phyloP scores from a whole-genome alignment of 2,888 invertebrate species.

The Scelioninae gen. 1 region DNA sequence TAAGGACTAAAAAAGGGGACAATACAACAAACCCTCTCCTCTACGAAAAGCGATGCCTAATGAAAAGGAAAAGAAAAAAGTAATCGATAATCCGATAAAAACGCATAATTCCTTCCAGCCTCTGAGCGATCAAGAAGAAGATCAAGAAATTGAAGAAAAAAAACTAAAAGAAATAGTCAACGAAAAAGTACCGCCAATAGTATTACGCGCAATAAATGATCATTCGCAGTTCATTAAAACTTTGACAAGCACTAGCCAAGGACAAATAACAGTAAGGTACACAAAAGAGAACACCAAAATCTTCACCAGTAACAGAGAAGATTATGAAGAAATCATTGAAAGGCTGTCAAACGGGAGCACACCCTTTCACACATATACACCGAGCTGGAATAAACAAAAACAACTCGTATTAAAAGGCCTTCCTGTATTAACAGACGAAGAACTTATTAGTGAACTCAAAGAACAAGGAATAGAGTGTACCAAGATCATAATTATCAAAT shows the following conservation, averaged over 20 bases:
- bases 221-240: not conserved
- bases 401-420: conserved; percentile 32
- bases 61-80: too few relatives aligned
- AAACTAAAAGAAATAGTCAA: too few relatives aligned
- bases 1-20: too few relatives aligned
- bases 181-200: not conserved
- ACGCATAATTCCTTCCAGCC: too few relatives aligned
- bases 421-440: conserved; percentile 5
- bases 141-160: too few relatives aligned
- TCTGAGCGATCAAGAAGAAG: too few relatives aligned
- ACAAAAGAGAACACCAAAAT: conserved; percentile 6
- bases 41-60: too few relatives aligned
- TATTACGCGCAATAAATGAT: not conserved
- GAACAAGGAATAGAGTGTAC: conserved; percentile 7
- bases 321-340: not conserved
- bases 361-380: conserved; percentile 18
- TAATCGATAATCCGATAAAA: too few relatives aligned
- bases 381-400: conserved; percentile 38
- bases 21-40: too few relatives aligned
- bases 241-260: not conserved
- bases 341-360: not conserved
- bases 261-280: not conserved
- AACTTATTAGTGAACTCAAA: conserved; percentile 6
- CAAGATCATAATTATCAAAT: conserved; percentile 11
- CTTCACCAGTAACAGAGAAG: conserved; percentile 2